Percentiles rank a stretch among this genome's conserved stretches.
phyloP scores from a whole-genome alignment of 1,140 invertebrate genomes.

The Wiebesia pumilae region DNA sequence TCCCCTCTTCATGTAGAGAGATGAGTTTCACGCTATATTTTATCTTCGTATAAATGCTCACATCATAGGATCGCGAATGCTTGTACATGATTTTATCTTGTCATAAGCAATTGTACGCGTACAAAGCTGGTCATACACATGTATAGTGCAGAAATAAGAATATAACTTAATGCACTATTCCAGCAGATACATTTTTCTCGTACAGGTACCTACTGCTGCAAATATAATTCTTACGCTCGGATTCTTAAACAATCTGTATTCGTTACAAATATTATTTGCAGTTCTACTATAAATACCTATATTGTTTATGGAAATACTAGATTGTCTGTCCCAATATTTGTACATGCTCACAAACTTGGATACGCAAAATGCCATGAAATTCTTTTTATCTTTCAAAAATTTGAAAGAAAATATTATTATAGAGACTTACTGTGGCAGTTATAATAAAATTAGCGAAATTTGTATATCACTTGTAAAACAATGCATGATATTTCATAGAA shows the following conservation, averaged over 20 bases:
- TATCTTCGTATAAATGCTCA: not conserved
- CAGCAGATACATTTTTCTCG: not conserved
- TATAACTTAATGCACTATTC: not conserved
- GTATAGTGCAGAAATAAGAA: not conserved
- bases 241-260: not conserved
- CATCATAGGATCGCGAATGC: not conserved
- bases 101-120: not conserved
- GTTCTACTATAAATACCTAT: not conserved
- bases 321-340: not conserved
- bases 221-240: not conserved
- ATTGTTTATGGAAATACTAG: not conserved
- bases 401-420: too few relatives aligned
- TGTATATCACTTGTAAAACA: too few relatives aligned
- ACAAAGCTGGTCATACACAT: not conserved
- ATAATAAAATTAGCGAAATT: too few relatives aligned
- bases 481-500: too few relatives aligned
- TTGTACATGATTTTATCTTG: not conserved
- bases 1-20: not conserved
- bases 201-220: not conserved
- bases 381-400: too few relatives aligned
- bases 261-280: not conserved
- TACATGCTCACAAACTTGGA: not conserved
- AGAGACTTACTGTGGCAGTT: too few relatives aligned
- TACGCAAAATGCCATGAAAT: not conserved
- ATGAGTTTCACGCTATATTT: not conserved